Conservation (phyloP, 2,797 vertebrate species). For the Lepilemur ruficaudatus region DNA sequence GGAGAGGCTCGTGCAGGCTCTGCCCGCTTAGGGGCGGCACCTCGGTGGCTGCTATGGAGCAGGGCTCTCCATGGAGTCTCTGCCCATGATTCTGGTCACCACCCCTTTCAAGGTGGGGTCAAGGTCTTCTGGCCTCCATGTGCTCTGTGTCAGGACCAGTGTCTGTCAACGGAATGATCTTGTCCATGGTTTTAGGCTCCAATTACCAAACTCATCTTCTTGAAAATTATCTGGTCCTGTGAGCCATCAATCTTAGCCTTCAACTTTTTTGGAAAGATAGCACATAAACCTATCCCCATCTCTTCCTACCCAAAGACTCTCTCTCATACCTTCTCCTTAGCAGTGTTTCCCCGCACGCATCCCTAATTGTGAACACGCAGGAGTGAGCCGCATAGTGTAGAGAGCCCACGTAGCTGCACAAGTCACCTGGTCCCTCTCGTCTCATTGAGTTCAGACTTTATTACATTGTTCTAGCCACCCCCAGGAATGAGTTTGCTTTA, state of each 20-base stretch:
- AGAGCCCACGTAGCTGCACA: fast-evolving
- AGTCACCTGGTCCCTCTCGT: fast-evolving
- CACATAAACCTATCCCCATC: fast-evolving
- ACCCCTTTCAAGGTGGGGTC: not conserved
- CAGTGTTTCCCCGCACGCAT: not conserved
- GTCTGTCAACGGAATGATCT: fast-evolving
- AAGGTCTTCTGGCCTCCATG: fast-evolving
- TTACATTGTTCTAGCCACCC: fast-evolving
- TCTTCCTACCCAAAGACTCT: not conserved
- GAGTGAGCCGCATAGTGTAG: fast-evolving
- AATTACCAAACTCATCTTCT: fast-evolving
- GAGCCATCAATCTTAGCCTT: not conserved
- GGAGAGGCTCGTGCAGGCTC: not conserved
- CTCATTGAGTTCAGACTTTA: fast-evolving
- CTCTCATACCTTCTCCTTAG: fast-evolving
- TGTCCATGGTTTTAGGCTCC: fast-evolving
- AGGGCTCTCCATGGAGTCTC: not conserved
- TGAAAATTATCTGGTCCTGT: too few species aligned
- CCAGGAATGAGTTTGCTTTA: not conserved
- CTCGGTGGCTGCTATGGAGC: fast-evolving
- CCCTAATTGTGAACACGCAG: fast-evolving
- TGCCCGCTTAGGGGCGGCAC: fast-evolving
- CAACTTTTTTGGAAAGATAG: not conserved
- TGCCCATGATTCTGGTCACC: fast-evolving
- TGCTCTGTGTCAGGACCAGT: not conserved